phyloP scores from a whole-genome alignment of 2,113 vertebrate genomes.

The Melanerpes aurifrons region DNA sequence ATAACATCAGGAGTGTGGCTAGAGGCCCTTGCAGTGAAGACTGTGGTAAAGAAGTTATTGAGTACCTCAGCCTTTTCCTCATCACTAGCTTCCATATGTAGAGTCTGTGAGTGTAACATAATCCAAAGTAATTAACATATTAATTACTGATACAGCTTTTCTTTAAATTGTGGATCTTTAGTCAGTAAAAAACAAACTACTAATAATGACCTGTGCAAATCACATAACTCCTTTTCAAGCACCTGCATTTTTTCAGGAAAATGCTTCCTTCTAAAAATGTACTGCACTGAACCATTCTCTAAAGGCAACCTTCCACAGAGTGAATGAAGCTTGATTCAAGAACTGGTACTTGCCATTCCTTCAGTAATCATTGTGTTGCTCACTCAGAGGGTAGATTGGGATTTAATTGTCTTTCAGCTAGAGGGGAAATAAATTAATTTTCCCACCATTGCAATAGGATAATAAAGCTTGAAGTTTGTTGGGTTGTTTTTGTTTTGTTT shows the following conservation, averaged over 20 bases:
- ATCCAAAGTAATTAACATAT: not conserved
- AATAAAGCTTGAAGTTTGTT: no score
- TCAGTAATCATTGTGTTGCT: not conserved
- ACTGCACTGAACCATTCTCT: not conserved
- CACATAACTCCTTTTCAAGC: not conserved
- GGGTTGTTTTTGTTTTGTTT: no score
- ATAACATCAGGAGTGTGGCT: no score
- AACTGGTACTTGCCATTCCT: not conserved
- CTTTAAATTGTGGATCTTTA: not conserved
- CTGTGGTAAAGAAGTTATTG: no score
- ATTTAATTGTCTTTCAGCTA: not conserved
- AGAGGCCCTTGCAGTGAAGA: no score
- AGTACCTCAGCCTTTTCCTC: no score
- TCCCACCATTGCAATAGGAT: not conserved
- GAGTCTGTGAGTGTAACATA: not conserved
- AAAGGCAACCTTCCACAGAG: not conserved
- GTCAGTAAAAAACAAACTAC: not conserved
- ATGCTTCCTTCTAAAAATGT: not conserved
- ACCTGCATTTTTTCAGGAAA: not conserved
- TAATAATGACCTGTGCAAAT: not conserved
- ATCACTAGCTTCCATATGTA: not conserved
- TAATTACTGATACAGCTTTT: not conserved
- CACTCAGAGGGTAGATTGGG: not conserved
- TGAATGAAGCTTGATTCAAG: not conserved
- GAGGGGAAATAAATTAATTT: not conserved